phyloP scores from a whole-genome alignment of 2,888 invertebrate species.

The Agapetus fuscipes region DNA sequence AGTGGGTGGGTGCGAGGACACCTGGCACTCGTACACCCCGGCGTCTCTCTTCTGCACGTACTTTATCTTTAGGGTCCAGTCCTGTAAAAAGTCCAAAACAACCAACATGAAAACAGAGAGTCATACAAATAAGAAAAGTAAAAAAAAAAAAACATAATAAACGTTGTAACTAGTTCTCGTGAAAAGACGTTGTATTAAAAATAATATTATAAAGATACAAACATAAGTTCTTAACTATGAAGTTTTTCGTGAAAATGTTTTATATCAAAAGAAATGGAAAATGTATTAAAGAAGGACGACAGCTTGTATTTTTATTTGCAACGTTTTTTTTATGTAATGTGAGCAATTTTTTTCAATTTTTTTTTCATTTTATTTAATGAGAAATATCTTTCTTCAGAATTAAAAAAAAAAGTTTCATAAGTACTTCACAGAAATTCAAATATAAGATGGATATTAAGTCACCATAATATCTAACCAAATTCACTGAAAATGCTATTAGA shows the following conservation, averaged over 20 bases:
- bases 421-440: too few species aligned
- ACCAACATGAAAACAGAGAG: neutral
- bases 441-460: too few species aligned
- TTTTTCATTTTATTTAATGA: neutral
- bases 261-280: too few species aligned
- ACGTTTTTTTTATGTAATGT: neutral
- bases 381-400: neutral
- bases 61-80: slow-evolving; percentile 86
- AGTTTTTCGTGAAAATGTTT: too few species aligned
- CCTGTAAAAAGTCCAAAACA: slow-evolving; percentile 52
- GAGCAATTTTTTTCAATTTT: slow-evolving; percentile 1
- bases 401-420: neutral
- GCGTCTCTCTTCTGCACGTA: slow-evolving; percentile 80
- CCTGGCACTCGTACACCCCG: slow-evolving; percentile 82
- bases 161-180: neutral
- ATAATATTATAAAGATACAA: too few species aligned
- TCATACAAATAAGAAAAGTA: neutral
- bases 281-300: too few species aligned
- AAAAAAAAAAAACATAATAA: neutral
- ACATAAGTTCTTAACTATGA: too few species aligned
- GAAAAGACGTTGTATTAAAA: too few species aligned
- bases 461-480: too few species aligned
- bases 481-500: too few species aligned
- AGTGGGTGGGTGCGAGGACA: slow-evolving; percentile 82
- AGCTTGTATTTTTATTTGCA: too few species aligned